Evolutionary conservation across 2,888 invertebrate species (phyloP).

Genomic region (Allolobophora icterica): DNA sequence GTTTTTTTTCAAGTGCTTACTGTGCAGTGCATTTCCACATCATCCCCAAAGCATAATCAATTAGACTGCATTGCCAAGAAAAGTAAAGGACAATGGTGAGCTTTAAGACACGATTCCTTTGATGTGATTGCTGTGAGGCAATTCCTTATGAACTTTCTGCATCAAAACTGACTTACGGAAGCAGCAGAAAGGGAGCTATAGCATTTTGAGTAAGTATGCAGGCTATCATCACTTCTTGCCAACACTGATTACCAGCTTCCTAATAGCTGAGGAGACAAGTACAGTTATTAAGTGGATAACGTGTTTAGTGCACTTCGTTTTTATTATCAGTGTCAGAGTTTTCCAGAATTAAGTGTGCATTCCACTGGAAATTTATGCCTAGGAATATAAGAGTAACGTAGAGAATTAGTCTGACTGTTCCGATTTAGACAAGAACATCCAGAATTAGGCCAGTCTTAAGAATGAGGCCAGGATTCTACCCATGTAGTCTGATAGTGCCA

Average conservation of each 20-base stretch:
- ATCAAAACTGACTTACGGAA: neutral
- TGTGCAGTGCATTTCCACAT: neutral
- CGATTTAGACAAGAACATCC: neutral
- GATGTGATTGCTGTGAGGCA: neutral
- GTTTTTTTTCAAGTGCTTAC: slow-evolving; percentile 1
- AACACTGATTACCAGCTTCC: neutral
- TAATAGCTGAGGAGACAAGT: neutral
- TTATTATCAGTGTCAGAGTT: neutral
- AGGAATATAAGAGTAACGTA: too few species aligned
- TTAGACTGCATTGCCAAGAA: neutral
- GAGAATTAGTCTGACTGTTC: neutral
- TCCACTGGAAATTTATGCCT: neutral
- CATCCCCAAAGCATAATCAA: neutral
- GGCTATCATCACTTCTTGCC: neutral
- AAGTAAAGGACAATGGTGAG: neutral
- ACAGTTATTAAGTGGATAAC: neutral
- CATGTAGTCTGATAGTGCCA: too few species aligned
- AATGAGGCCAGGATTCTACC: neutral
- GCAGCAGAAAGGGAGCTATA: neutral
- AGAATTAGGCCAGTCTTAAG: neutral
- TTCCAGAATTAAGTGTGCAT: neutral
- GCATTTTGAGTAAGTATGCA: neutral
- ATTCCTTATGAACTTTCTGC: neutral
- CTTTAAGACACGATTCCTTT: neutral
- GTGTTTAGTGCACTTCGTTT: neutral